These are phyloP conservation scores for Tyrannus savana DNA, from an alignment of 2,113 vertebrate genomes.

Conservation along the genomic window DNA sequence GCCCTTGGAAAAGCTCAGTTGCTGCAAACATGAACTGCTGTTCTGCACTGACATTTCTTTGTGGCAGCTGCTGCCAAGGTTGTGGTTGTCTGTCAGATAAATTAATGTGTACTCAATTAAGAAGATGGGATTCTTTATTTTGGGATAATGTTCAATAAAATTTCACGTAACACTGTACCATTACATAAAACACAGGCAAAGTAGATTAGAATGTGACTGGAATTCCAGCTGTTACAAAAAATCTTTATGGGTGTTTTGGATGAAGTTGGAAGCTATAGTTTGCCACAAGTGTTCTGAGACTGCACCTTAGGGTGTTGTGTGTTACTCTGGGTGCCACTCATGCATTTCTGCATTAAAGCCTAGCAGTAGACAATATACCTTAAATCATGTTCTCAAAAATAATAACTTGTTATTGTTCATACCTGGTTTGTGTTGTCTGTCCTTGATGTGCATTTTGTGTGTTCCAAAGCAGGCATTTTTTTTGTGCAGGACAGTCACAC, in stretches of 20 bases:
- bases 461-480: background rate
- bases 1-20: background rate
- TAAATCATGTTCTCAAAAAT: background rate
- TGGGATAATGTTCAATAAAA: background rate
- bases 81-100: background rate
- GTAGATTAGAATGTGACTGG: background rate
- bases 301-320: background rate
- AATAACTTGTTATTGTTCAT: background rate
- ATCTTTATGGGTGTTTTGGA: background rate
- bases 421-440: background rate
- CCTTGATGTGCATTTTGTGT: background rate
- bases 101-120: background rate
- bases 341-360: background rate
- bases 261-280: background rate
- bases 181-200: background rate
- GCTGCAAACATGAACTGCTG: background rate
- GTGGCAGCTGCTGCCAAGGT: background rate
- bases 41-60: background rate
- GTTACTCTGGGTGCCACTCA: background rate
- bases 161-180: background rate
- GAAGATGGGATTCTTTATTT: background rate
- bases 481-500: background rate
- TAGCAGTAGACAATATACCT: background rate
- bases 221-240: background rate
- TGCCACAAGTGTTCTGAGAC: background rate